Evolutionary conservation across 2,888 invertebrate genomes (phyloP), one percentile per base, ranked within the genome.

Genomic region (Cheilosia grossa): DNA sequence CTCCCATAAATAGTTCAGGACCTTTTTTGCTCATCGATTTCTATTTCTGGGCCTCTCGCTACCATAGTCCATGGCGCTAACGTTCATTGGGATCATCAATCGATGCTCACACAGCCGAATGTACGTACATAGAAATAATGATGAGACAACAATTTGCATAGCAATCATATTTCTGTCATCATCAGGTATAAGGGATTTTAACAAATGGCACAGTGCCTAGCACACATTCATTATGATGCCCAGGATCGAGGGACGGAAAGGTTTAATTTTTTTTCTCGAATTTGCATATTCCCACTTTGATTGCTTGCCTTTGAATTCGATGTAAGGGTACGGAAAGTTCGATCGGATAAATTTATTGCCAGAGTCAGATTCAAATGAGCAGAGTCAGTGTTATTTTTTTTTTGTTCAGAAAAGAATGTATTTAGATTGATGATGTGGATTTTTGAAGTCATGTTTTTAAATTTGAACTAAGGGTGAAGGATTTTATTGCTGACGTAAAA

Each of bases 111-210:
- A 37, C 13, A 37, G 10, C 37, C 37, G 4, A 37, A 56, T 63
- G 51, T 49, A 54, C 19, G 15, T 19, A 42, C 44, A 53, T 61
- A 51, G 69, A 70, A 85, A 85, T 80, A 80, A 80, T 79, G 74
- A 72, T 66, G 74, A 56, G 74, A 66, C 75, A 61, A 70, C 80
- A 85, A 85, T 85, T 85, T 85, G 75, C 83, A 85, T 85, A 85
- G 83, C 83, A 85, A 85, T 85, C 83, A 80, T 80, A 85, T 85
- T 80, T 85, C 80, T 85, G 83, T 85, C 83, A 85, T 75, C 80
- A 74, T 80, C 83, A 83, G 83, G 73, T 83, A 83, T 64, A 69
- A 75, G 64, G 54, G 79, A 59, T 69, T 74, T 75, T 74, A 80
- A 70, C 75, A 85, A 85, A 85, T 85, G 75, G 80, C 59, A 74